These are phyloP conservation scores for Mechanitis mazaeus DNA, from an alignment of 2,888 invertebrate genomes.

Conservation along the genomic window DNA sequence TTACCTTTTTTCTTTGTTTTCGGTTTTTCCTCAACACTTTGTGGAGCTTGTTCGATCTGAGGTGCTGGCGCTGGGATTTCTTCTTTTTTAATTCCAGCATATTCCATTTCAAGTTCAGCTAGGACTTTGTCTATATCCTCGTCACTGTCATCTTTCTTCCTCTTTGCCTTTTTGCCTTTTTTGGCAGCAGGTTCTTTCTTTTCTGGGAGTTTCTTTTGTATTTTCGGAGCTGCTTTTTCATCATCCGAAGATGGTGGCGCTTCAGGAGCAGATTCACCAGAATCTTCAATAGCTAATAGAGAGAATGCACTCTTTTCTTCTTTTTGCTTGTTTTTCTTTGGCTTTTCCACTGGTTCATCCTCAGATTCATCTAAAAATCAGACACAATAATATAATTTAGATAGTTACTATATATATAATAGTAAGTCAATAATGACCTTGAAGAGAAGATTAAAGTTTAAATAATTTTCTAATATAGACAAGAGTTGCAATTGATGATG, in stretches of 20 bases:
- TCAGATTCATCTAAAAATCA: constrained; percentile 57
- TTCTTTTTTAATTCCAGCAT: constrained; percentile 79
- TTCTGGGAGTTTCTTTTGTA: constrained; percentile 54
- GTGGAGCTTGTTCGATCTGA: constrained; percentile 44
- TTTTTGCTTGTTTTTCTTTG: constrained; percentile 61
- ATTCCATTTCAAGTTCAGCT: constrained; percentile 89
- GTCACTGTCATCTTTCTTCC: constrained; percentile 86
- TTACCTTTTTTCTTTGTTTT: constrained; percentile 61
- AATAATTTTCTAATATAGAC: no score
- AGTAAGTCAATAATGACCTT: no score
- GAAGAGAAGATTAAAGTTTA: no score
- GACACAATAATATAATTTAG: no score
- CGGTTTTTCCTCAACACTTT: constrained; percentile 57
- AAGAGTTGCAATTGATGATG: no score
- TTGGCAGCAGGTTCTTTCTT: constrained; percentile 76
- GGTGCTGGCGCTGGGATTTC: constrained; percentile 55
- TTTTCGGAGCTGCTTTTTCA: constrained; percentile 56
- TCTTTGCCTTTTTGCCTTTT: constrained; percentile 83
- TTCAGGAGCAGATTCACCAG: constrained; percentile 67
- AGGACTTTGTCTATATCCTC: constrained; percentile 90
- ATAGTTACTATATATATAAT: no score
- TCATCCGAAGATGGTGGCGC: constrained; percentile 67
- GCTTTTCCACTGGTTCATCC: constrained; percentile 64
- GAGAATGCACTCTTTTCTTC: constrained; percentile 80
- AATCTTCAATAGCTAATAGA: constrained; percentile 80